Evolutionary conservation across 1,140 invertebrate species (phyloP).

Genomic region (Ectropis grisescens): DNA sequence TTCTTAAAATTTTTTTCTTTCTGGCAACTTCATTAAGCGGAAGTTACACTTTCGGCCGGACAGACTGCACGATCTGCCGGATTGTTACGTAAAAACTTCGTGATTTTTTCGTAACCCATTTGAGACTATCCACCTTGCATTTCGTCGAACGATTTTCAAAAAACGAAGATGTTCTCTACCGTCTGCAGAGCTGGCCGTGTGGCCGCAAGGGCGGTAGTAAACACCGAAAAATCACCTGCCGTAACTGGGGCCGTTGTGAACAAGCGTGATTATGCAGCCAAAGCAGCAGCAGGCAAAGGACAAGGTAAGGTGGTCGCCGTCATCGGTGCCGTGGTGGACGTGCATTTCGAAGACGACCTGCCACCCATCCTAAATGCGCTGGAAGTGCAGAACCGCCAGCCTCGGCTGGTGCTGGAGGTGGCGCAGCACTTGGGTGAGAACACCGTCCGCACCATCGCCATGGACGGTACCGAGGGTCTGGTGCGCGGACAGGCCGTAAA

Average conservation of each 20-base stretch:
- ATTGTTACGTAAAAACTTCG: constrained; percentile 20
- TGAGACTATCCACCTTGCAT: constrained; percentile 25
- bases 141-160: constrained; percentile 33
- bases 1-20: too few species aligned
- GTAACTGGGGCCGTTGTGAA: constrained; percentile 46
- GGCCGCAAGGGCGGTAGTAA: constrained; percentile 58
- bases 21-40: too few species aligned
- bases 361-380: constrained; percentile 98
- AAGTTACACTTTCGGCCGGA: too few species aligned
- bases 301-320: constrained; percentile 91
- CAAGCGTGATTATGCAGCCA: constrained; percentile 60
- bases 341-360: constrained; percentile 96
- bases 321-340: constrained; percentile 99
- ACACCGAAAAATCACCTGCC: constrained; percentile 47
- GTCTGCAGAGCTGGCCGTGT: constrained; percentile 58
- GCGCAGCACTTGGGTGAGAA: constrained; percentile 91
- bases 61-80: constrained; percentile 1
- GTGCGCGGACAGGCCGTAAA: constrained; percentile 80
- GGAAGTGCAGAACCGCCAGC: constrained; percentile 81
- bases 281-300: constrained; percentile 43
- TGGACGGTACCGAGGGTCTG: constrained; percentile 90
- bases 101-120: constrained; percentile 12
- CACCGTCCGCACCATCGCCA: constrained; percentile 87
- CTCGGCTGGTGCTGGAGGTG: constrained; percentile 85
- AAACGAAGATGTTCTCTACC: constrained; percentile 63